Percentiles rank a stretch among this genome's conserved stretches.
These are phyloP conservation scores for Ifrita kowaldi DNA, from an alignment of 2,113 vertebrate species.

Conservation along the genomic window DNA sequence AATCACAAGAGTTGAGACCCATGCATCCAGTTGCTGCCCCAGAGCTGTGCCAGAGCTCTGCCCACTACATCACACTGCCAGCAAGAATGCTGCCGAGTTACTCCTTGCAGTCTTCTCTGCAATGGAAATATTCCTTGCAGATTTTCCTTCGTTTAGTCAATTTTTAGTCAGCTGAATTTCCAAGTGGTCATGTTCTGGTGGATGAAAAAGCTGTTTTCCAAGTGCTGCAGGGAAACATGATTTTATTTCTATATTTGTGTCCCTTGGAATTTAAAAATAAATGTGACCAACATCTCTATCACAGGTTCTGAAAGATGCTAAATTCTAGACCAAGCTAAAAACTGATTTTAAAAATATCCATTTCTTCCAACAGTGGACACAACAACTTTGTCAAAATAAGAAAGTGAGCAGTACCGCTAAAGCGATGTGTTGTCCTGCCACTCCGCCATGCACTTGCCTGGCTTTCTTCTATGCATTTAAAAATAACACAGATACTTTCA, in stretches of 20 bases:
- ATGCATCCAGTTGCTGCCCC: neutral
- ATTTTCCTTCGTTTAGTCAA: neutral
- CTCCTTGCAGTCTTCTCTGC: neutral
- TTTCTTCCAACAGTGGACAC: neutral
- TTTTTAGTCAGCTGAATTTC: neutral
- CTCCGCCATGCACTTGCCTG: neutral
- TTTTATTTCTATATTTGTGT: constrained; percentile 5
- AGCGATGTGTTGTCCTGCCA: neutral
- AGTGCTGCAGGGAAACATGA: neutral
- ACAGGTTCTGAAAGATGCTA: neutral
- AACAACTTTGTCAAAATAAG: neutral
- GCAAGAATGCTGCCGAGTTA: neutral
- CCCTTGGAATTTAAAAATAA: constrained; percentile 15
- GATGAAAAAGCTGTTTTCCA: neutral
- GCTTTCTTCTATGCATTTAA: neutral
- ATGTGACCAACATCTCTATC: neutral
- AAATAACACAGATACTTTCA: neutral
- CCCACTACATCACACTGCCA: neutral
- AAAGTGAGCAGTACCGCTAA: neutral
- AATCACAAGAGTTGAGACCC: neutral
- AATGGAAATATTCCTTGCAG: neutral
- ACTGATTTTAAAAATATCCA: neutral
- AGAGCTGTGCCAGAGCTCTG: neutral
- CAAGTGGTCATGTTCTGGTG: neutral
- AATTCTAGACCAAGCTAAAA: neutral